These are phyloP conservation scores for Eupithecia subumbrata DNA, from an alignment of 2,888 invertebrate species.

Conservation along the genomic window DNA sequence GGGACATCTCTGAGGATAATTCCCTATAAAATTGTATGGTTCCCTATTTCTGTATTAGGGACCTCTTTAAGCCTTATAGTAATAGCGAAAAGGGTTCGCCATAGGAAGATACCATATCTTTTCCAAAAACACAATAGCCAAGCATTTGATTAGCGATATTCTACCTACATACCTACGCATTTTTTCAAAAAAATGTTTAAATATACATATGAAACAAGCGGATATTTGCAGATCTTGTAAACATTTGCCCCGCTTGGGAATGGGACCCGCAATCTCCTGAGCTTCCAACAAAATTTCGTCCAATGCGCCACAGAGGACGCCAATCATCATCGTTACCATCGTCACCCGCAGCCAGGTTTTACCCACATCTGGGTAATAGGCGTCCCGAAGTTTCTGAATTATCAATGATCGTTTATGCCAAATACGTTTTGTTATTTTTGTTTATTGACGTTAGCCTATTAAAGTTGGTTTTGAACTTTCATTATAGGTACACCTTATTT, in stretches of 20 bases:
- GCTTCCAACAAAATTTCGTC: background rate
- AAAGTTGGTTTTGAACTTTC: too few species aligned
- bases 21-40: constrained; percentile 20
- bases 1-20: constrained; percentile 11
- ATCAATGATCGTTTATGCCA: background rate
- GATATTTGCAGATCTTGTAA: background rate
- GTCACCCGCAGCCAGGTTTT: background rate
- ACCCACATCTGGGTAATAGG: background rate
- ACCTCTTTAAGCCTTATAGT: background rate
- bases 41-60: background rate
- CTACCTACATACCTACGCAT: background rate
- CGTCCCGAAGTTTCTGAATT: background rate
- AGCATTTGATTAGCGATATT: background rate
- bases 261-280: background rate
- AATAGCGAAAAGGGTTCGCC: background rate
- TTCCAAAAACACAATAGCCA: background rate
- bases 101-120: background rate
- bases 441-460: too few species aligned
- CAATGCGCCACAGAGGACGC: background rate
- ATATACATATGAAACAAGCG: background rate
- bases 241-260: background rate
- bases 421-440: background rate
- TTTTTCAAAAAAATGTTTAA: background rate
- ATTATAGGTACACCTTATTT: too few species aligned
- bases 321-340: background rate